Conservation (phyloP, 2,888 invertebrate genomes). For the Sycophila texana region DNA sequence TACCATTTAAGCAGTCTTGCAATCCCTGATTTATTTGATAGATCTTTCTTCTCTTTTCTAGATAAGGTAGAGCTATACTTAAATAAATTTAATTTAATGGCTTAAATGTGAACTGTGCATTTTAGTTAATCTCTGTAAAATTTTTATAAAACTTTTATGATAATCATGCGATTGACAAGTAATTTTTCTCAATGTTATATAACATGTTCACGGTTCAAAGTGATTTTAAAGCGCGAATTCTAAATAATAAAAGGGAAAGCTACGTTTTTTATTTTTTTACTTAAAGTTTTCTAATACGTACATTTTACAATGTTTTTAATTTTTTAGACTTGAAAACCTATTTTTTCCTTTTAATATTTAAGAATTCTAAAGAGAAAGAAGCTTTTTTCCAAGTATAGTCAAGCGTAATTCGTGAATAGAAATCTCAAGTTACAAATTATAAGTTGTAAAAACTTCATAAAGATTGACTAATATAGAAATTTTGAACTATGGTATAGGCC, state of each 20-base stretch:
- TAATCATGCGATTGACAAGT: background rate
- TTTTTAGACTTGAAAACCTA: too few species aligned
- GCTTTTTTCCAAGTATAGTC: too few species aligned
- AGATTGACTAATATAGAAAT: constrained; percentile 23
- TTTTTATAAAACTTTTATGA: constrained; percentile 23
- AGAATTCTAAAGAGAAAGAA: background rate
- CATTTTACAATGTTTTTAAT: too few species aligned
- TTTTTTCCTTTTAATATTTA: background rate
- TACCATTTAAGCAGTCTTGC: constrained; percentile 42
- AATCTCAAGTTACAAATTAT: background rate
- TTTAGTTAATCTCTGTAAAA: constrained; percentile 31
- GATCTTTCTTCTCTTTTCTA: constrained; percentile 38
- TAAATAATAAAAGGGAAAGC: background rate
- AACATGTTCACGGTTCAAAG: background rate
- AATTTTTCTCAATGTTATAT: background rate
- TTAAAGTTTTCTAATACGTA: too few species aligned
- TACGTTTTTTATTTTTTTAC: background rate
- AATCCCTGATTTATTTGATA: constrained; percentile 46
- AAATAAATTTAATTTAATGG: constrained; percentile 38
- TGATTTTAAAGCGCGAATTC: too few species aligned
- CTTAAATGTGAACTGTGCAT: constrained; percentile 23
- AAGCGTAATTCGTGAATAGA: background rate
- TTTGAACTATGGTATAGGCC: constrained; percentile 43
- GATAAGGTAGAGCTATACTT: constrained; percentile 52
- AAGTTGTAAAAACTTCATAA: constrained; percentile 39